Evolutionary conservation across 1,140 invertebrate genomes (phyloP).

Genomic region (Drosophila willistoni): DNA sequence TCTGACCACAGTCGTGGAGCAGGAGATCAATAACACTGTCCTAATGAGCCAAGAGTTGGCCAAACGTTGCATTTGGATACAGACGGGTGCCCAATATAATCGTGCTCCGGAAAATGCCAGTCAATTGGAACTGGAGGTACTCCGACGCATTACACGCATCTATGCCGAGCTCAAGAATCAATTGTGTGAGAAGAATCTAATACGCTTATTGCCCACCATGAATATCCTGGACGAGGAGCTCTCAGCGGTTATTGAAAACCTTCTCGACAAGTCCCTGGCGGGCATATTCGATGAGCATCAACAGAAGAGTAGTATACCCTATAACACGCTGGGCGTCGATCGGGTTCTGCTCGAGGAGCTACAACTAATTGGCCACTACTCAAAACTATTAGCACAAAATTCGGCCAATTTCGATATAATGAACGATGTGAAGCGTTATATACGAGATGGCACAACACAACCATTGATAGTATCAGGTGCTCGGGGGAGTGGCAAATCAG

Average conservation of each 20-base stretch:
- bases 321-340: slow-evolving; percentile 82
- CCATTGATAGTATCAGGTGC: slow-evolving; percentile 91
- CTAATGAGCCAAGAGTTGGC: slow-evolving; percentile 90
- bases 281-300: slow-evolving; percentile 86
- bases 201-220: slow-evolving; percentile 86
- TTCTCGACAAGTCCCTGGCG: slow-evolving; percentile 83
- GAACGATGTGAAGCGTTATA: slow-evolving; percentile 88
- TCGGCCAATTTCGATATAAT: slow-evolving; percentile 83
- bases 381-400: slow-evolving; percentile 79
- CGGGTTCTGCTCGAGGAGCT: slow-evolving; percentile 76
- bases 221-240: slow-evolving; percentile 86
- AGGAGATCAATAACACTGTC: slow-evolving; percentile 91
- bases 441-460: slow-evolving; percentile 85
- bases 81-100: slow-evolving; percentile 84
- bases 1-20: slow-evolving; percentile 90
- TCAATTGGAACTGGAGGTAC: slow-evolving; percentile 84
- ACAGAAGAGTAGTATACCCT: slow-evolving; percentile 78
- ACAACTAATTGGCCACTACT: slow-evolving; percentile 88
- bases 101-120: slow-evolving; percentile 83
- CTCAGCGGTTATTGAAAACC: slow-evolving; percentile 84
- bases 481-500: slow-evolving; percentile 91
- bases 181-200: slow-evolving; percentile 86
- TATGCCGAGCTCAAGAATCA: slow-evolving; percentile 89
- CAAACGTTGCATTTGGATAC: slow-evolving; percentile 89
- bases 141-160: slow-evolving; percentile 87